Evolutionary conservation across 2,888 invertebrate species (phyloP), one percentile per base, ranked within the genome.

Genomic region (Iphiclides podalirius): DNA sequence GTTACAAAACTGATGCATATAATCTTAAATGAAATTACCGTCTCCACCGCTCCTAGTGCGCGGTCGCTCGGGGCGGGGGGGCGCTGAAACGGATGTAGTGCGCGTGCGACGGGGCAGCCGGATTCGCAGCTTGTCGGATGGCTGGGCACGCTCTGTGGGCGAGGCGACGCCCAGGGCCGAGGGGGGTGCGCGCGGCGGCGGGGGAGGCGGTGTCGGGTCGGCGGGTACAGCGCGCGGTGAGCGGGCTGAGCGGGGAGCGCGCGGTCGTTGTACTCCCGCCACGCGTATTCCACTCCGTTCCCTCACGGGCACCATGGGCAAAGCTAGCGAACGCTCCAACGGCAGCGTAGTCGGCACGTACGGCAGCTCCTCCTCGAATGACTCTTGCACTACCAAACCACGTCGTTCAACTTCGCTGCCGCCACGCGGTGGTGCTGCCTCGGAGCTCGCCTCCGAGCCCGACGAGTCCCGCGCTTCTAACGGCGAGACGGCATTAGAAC

Each of bases 281-380:
- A 75, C 72, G 46, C 60, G 67, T 57, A 75, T 79, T 48, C 64
- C 79, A 63, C 66, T 78, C 57, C 84, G 86, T 60, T 67, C 91
- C 75, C 66, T 76, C 62, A 96, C 92, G 15, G 96, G 96, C 57
- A 96, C 91, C 66, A 96, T 93, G 12, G 95, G 94, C 58, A 96
- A 85, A 16, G 94, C 95, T 54, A 94, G 91, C 11, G 96, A 93
- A 55, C 96, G 92, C 82, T 96, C 96, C 72, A 93, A 90, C 13
- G 96, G 96, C 68, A 96, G 83, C 46, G 96, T 96, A n/a, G 96
- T 96, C 48, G 96, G 96, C 67, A 96, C 92, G 74, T 95, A 96
- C 1, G 96, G 96, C 67, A 96, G 87, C 79, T 95, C 95, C 64
- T 94, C 94, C 66, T 96, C 96, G 69, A 95, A 94, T 31, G 96